Evolutionary conservation across 92 coral and sea anemone genomes (phyloP), one percentile per base, ranked within the genome.

Genomic region (Phenganax marumi): DNA sequence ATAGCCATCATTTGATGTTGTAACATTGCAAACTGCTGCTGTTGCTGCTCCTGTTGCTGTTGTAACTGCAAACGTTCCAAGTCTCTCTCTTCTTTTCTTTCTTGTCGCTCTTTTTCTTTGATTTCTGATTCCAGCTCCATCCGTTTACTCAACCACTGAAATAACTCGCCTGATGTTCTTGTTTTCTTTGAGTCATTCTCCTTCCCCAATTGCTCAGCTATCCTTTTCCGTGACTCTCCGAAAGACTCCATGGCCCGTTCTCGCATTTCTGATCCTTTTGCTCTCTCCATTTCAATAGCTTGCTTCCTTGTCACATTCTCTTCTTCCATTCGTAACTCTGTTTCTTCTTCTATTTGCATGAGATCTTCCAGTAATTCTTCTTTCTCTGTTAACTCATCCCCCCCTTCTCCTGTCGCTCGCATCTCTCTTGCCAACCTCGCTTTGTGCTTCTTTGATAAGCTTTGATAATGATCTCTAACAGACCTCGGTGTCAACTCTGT

Each of bases 1-100:
- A 85, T 50, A 46, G 73, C 68, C 87, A 84, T 84, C 80, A 88
- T 80, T 70, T 88, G 88, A 26, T 88, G 91, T 80, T 88, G 91
- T 16, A 88, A 50, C 88, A 88, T 88, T 47, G 69, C 57, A 73
- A 80, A 77, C 75, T 85, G 84, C 77, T 88, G 84, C 82, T 81
- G 89, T 74, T 88, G 91, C 54, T 85, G 76, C 47, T 85, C 89
- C 64, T 88, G 91, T 70, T 84, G 82, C 53, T 75, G 48, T 64
- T 56, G 60, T 76, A 81, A 33, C 43, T 33, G 43, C 43, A 33
- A 33, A 33, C 78, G 51, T 52, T 58, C 64, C 60, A 81, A 57
- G 18, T 77, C 64, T 85, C 84, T 68, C 57, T 82, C 69, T 65
- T 64, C 74, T 55, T 85, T 12, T 66, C 52, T 61, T 77, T 70